Evolutionary conservation across 35 echinoderm and acorn worm species (phyloP), one percentile per base, ranked within the genome.

Genomic region (Lytechinus variegatus): DNA sequence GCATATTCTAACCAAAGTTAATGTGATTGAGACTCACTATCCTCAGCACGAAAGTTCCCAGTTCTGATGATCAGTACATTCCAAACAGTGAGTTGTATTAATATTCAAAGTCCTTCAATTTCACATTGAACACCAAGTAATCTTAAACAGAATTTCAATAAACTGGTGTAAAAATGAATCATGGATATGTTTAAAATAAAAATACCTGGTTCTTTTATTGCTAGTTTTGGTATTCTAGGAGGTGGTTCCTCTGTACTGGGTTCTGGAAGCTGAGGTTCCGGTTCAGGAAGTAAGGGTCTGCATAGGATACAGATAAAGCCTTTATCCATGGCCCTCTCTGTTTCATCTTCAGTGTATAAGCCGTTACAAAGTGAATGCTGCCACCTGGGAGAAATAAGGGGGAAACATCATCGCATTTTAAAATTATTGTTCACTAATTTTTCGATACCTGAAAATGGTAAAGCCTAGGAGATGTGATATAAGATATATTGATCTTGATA

Each of bases 271-370:
- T 96, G 98, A 28, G 97, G 95, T 87, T 96, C 95, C 19, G 96
- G 95, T 27, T 95, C 89, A 92, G 94, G 96, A 87, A 96, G 44
- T 86, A 86, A 94, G 56, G 98, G 98, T 51, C 98, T 95, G 92
- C 98, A 99, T 89, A 96, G 94, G 13, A 44, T 61, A 28, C 98
- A 99, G 94, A 97, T 96, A 58, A 98, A 99, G 13, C 97, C 96
- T 91, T 98, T 97, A 28, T 99, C 98, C 27, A 95, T 94, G n/a
- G 95, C 97, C 87, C 96, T 96, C 61, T 99, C 98, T 52, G 98
- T 93, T 28, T 98, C 98, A 24, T 98, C 98, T 87, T 99, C 98
- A 52, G 94, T 98, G 72, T 94, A 95, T 94, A 99, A 96, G 24
- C 96, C 95, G 54, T 99, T 97, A 86, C 98, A 99, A 10, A 57